Base-by-base conservation (phyloP, 1,140 invertebrate species). In the Zophobas morio region DNA sequence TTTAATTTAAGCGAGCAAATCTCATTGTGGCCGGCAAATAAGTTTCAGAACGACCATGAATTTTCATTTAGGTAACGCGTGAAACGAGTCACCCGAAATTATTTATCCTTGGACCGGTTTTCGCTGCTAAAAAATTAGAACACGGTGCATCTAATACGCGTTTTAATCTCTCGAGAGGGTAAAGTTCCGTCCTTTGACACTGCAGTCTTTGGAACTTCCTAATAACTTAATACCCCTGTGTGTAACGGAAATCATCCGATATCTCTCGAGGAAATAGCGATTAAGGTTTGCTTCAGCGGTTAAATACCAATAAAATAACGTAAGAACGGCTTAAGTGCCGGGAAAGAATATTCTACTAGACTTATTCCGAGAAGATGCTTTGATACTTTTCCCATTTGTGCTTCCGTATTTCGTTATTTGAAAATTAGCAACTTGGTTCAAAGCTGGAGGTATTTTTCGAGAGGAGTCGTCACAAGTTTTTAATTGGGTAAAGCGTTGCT, bases 221-320 rank as follows among this genome's bases (percentile, higher is more conserved):
- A 63, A 63, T 63, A 63, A 63, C 57, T 63, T 63, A 63, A 63
- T 63, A 63, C 57, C 57, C 57, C 36, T 63, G 60, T 66, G 60
- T 66, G 60, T 63, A 66, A 66, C 60, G 60, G 60, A 66, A 66
- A 66, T 66, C 60, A 66, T 66, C 60, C 39, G 39, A 40, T 66
- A 66, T 66, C 60, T 42, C 37, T 8, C 3, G 20, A 66, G 60
- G 60, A 66, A 66, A 66, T 66, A 40, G 60, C 60, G 60, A 66
- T 47, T 66, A 66, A 66, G 39, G 37, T 40, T 32, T 42, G 60
- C 60, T 66, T 66, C 60, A 42, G 36, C 36, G 57, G 57, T 40
- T 63, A 63, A 63, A 42, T 63, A 63, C 37, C 1, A 51, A 63
- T 63, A 40, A 63, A 63, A 63, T 63, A 63, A 63, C 49, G 20